A percentile compares a stretch with the other conserved stretches of the same genome.
Conservation (phyloP, 2,113 vertebrate genomes). For the Myrmophylax atrothorax region DNA sequence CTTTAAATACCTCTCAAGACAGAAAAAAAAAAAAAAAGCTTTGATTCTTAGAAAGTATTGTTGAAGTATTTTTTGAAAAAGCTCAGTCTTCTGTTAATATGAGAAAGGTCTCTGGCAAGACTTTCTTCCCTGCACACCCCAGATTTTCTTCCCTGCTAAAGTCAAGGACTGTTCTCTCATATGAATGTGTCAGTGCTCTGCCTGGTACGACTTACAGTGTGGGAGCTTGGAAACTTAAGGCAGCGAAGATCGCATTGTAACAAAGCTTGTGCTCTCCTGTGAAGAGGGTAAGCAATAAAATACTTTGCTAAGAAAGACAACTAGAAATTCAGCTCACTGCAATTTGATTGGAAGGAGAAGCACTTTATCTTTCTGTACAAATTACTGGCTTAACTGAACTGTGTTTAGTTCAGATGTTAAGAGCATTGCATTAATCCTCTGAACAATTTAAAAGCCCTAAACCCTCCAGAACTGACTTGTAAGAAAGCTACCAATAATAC, state of each 20-base stretch:
- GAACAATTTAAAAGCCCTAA: slow-evolving; percentile 50
- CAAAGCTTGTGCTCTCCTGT: background rate
- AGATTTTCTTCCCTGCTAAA: background rate
- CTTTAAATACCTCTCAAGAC: background rate
- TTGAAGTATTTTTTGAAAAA: background rate
- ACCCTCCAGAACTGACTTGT: background rate
- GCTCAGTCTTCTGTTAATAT: background rate
- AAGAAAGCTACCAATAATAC: background rate
- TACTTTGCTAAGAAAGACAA: slow-evolving; percentile 4
- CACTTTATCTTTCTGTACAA: slow-evolving; percentile 30
- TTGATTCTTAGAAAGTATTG: background rate
- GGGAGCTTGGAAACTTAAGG: background rate
- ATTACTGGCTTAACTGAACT: slow-evolving; percentile 39
- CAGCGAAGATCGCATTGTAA: rapidly evolving
- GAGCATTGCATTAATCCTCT: slow-evolving; percentile 52
- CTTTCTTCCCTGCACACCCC: background rate
- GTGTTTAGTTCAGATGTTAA: slow-evolving; percentile 42
- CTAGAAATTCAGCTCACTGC: background rate
- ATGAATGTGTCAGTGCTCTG: background rate
- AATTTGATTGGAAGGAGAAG: slow-evolving; percentile 38
- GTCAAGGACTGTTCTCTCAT: background rate
- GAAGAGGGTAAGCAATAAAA: slow-evolving; percentile 23
- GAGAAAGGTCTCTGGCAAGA: background rate
- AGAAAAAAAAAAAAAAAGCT: background rate
- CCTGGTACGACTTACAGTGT: background rate